Evolutionary conservation across 37 sponge, comb jelly and placozoan species (phyloP).

Genomic region (Aplysina aerophoba): DNA sequence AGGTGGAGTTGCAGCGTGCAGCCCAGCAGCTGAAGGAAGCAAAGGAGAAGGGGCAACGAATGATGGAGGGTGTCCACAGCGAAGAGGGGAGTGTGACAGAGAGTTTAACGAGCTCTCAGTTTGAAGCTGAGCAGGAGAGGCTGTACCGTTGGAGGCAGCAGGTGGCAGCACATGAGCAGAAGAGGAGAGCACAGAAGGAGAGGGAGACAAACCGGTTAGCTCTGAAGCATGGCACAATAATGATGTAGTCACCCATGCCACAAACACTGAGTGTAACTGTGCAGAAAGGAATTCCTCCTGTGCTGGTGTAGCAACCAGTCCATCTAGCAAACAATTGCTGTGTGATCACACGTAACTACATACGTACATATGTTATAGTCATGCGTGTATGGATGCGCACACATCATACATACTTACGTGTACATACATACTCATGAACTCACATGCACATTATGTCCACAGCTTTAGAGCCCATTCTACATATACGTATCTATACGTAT

Average conservation of each 20-base stretch:
- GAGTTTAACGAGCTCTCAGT: conserved; percentile 14
- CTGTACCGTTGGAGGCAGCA: conserved; percentile 9
- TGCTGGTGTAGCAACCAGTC: no score
- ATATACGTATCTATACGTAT: no score
- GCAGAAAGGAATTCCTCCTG: no score
- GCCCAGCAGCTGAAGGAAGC: conserved; percentile 30
- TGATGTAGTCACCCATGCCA: no score
- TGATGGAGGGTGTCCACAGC: conserved; percentile 20
- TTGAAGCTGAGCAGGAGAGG: conserved; percentile 55
- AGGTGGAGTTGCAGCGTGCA: neutral
- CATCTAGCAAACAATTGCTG: no score
- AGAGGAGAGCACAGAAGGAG: conserved; percentile 44
- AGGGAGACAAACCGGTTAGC: conserved; percentile 73
- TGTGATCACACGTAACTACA: neutral
- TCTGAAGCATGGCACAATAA: no score
- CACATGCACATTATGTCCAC: no score
- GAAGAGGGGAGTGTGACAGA: neutral
- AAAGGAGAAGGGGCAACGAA: conserved; percentile 51
- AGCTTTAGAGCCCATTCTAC: no score
- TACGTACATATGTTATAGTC: no score
- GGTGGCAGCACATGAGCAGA: conserved; percentile 31
- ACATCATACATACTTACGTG: neutral
- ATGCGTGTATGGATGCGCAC: neutral
- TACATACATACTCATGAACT: neutral
- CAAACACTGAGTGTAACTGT: no score